Evolutionary conservation across 2,113 vertebrate genomes (phyloP), one percentile per base, ranked within the genome.

Genomic region (Forbesichthys agassizii): DNA sequence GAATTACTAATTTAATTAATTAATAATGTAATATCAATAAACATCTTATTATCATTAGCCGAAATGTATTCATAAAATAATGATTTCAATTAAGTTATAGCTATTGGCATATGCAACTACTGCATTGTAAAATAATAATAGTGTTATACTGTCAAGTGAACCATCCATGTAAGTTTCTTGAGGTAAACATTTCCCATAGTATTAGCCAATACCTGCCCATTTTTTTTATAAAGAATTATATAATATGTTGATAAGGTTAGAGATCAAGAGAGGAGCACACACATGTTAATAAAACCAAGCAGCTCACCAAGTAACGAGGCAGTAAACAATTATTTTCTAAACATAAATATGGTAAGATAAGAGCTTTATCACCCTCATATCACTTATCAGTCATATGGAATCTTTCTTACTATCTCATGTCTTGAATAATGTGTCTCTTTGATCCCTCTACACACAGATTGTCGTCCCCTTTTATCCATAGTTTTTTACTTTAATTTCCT

Each of bases 271-370:
- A 27, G 27, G 27, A 27, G 27, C 27, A 27, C 27, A 27, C 27
- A 27, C 27, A 27, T 3, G 27, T 27, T 27, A 27, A 2, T 27
- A 67, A 11, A 65, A 74, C 60, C 27, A 42, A 8, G 66, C 53
- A 46, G 83, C 75, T 69, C 60, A 58, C 66, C 48, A 74, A 54
- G 76, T 55, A 69, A 53, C 33, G 83, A 84, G 75, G 79, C 81
- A 81, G 61, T 75, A 64, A 33, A 66, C 49, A 79, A 56, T 74
- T 63, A 66, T 81, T 84, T 49, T 79, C 49, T 14, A 49, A 76
- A 68, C 75, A 64, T 82, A 87, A 88, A 90, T 77, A 87, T 86
- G 87, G 87, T 87, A 85, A 86, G 86, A 88, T 88, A 89, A 76
- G 83, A 84, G 69, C 72, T 91, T 88, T 89, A 89, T 91, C 81